Base-by-base conservation (phyloP, 1,140 invertebrate genomes). In the Choristoneura fumiferana region DNA sequence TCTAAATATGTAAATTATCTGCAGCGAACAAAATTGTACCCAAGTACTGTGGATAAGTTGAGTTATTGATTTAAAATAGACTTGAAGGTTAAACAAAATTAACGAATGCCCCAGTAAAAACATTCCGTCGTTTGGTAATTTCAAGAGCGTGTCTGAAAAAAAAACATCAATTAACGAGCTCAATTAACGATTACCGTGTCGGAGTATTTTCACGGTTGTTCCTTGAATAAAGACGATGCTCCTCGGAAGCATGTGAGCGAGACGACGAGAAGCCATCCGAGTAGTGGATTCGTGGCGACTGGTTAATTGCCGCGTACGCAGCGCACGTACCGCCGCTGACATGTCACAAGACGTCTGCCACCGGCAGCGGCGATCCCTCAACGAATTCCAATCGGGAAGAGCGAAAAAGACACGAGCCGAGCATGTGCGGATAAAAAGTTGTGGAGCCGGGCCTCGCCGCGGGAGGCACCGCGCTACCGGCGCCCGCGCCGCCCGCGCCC, bases 371-470 rank as follows among this genome's bases (percentile, higher is more conserved):
- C 78, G 78, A 81, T 81, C 82, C 77, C 78, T 77, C 78, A 76
- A 81, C 82, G 78, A 88, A 88, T 88, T 88, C 85, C 85, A 61
- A 85, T 81, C 72, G 81, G 74, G 67, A 85, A 85, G 81, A 87
- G 82, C 82, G 82, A 87, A 86, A 86, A 88, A 83, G 80, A 87
- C 85, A 88, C 85, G 84, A 84, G 82, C 76, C 74, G 76, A 76
- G 83, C 81, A 84, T 83, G 73, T 71, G 70, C 40, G 49, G 65
- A 62, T 75, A 88, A 88, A 88, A 88, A 88, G 75, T 79, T 69
- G 84, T 65, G 68, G 60, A 64, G 73, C 76, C 68, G 58, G 73
- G 71, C 68, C 56, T 60, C 84, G 57, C 84, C 58, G 76, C 83
- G 81, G 85, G 85, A 81, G 85, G 78, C 80, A 69, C 60, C 57